A percentile compares a stretch with the other conserved stretches of the same genome.
Conservation (phyloP, 2,888 invertebrate genomes). For the Belgica antarctica region DNA sequence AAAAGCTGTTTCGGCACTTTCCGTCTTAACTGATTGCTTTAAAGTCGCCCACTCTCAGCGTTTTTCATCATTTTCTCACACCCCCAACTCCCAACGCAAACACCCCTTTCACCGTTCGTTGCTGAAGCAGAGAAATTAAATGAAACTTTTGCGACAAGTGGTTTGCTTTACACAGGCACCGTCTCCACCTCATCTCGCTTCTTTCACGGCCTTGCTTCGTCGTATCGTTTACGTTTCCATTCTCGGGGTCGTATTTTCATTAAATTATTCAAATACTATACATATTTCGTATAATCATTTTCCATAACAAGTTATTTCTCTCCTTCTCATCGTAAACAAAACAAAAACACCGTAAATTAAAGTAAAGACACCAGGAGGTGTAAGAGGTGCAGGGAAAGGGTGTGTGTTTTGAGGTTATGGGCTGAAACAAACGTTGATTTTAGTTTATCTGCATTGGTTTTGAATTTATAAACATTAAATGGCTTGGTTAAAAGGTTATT, state of each 20-base stretch:
- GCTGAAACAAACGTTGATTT: too few relatives aligned
- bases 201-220: not conserved
- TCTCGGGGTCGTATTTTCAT: conserved; percentile 31
- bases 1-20: conserved; percentile 15
- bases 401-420: too few relatives aligned
- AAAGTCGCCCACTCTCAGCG: not conserved
- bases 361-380: not conserved
- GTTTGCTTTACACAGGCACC: conserved; percentile 6
- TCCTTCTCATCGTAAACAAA: conserved; percentile 19
- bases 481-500: too few relatives aligned
- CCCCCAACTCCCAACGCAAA: not conserved
- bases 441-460: too few relatives aligned
- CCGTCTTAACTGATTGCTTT: conserved; percentile 21
- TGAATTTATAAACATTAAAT: too few relatives aligned
- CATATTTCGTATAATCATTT: conserved; percentile 41
- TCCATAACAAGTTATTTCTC: conserved; percentile 33
- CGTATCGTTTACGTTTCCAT: not conserved
- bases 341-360: conserved; percentile 21
- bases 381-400: too few relatives aligned
- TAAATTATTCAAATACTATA: conserved; percentile 39
- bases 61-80: too few relatives aligned
- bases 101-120: not conserved
- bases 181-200: not conserved
- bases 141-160: conserved; percentile 38
- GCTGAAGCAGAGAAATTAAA: conserved; percentile 11